These are phyloP conservation scores for Pandemis corylana DNA, from an alignment of 2,888 invertebrate species.

Conservation along the genomic window DNA sequence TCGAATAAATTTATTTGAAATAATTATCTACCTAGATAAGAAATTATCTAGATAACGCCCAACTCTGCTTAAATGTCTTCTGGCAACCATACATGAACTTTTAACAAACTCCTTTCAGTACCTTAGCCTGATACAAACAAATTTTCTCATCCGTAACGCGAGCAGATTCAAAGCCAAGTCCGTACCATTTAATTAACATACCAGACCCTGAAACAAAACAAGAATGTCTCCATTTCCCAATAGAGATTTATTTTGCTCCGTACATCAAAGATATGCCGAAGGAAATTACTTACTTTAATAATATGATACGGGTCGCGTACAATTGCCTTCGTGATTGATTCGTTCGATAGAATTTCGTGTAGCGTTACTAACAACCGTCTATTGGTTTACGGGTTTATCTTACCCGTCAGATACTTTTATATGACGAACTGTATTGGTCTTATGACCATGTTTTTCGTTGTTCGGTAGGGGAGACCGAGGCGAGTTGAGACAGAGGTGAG, in stretches of 20 bases:
- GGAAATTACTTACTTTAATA: slow-evolving; percentile 11
- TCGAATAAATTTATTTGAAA: too few relatives aligned
- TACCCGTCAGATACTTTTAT: background rate
- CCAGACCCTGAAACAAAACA: background rate
- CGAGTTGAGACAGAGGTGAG: too few relatives aligned
- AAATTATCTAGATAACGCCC: too few relatives aligned
- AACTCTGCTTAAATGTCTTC: too few relatives aligned
- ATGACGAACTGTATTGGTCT: too few relatives aligned
- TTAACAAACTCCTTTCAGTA: background rate
- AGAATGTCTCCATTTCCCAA: background rate
- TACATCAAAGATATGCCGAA: slow-evolving; percentile 12
- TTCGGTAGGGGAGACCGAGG: too few relatives aligned
- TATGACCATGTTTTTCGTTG: background rate
- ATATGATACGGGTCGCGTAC: background rate
- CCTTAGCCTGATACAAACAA: background rate
- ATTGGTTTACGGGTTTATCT: background rate
- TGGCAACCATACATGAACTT: background rate
- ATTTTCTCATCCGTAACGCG: background rate
- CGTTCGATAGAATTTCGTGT: background rate
- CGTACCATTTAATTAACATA: slow-evolving; percentile 8
- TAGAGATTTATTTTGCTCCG: slow-evolving; percentile 4
- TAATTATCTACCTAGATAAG: too few relatives aligned
- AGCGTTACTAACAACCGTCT: background rate
- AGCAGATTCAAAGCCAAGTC: background rate
- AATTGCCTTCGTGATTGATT: slow-evolving; percentile 9